Evolutionary conservation across 2,888 invertebrate genomes (phyloP), one percentile per base, ranked within the genome.

Genomic region (Drosophila phalerata): DNA sequence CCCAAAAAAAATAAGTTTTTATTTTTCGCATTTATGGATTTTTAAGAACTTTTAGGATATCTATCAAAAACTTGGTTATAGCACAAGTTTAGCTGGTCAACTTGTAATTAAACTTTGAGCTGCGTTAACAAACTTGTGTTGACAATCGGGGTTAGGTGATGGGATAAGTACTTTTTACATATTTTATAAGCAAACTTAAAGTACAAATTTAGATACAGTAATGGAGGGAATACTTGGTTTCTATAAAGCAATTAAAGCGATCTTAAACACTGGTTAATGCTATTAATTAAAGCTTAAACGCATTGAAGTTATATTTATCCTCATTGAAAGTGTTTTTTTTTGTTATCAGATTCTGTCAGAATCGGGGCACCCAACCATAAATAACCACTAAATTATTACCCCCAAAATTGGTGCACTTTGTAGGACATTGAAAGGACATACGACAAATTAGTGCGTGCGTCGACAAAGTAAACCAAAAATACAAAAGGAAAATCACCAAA

Each of bases 391-490:
- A 62, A 62, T 67, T 62, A 66, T 67, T 52, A 19, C 51, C 55
- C 9, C 22, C 17, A 38, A 49, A 40, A 55, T 66, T 65, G 77
- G 51, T 78, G 76, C 79, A 79, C 47, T 77, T 76, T 78, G 78
- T 79, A 79, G 79, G 79, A 76, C 78, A 79, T 42, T 73, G 76
- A 79, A 79, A 79, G 79, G 79, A 79, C 79, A 79, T 79, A 73
- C 63, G 77, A 70, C 73, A 73, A 79, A 79, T 77, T 77, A 79
- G 79, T 79, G 79, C 79, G 79, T 79, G 79, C 73, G 73, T 49
- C 73, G 43, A 70, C 76, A 69, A 69, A 79, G 73, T 79, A 76
- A 76, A 64, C 55, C 55, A 60, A 56, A 68, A 68, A 68, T 47
- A 58, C 56, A 69, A 69, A 55, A 58, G 49, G 56, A 69, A 64